phyloP scores from a whole-genome alignment of 2,888 invertebrate species.

The Pollenia amentaria region DNA sequence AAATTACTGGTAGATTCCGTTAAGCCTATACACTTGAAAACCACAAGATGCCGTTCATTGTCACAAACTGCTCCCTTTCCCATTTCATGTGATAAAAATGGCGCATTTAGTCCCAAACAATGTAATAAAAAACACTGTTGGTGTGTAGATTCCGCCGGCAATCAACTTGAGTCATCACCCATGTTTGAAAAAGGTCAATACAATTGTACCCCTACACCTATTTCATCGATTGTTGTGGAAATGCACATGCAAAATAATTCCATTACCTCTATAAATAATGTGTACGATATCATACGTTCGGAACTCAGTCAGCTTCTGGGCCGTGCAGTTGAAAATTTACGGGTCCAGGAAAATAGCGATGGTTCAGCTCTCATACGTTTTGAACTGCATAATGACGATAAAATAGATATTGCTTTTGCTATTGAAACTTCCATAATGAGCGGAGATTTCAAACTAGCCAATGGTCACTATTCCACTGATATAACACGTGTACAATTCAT shows the following conservation, averaged over 20 bases:
- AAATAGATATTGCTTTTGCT: conserved; percentile 91
- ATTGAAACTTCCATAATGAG: conserved; percentile 90
- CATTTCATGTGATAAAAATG: conserved; percentile 88
- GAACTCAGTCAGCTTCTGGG: conserved; percentile 84
- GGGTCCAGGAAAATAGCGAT: conserved; percentile 86
- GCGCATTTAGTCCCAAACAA: conserved; percentile 90
- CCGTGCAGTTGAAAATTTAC: conserved; percentile 85
- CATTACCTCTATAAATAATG: conserved; percentile 85
- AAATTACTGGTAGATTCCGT: conserved; percentile 82
- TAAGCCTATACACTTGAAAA: conserved; percentile 79
- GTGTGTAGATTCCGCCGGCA: conserved; percentile 94
- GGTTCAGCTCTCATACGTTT: conserved; percentile 86
- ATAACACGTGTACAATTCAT: conserved; percentile 88
- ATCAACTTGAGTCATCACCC: conserved; percentile 87
- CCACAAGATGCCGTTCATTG: conserved; percentile 85
- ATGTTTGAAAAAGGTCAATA: conserved; percentile 87
- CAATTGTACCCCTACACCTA: conserved; percentile 88
- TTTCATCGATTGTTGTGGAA: conserved; percentile 91
- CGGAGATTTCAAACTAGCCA: conserved; percentile 80
- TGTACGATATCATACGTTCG: conserved; percentile 84
- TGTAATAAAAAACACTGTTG: conserved; percentile 89
- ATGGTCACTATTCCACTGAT: conserved; percentile 86
- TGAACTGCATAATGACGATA: conserved; percentile 89
- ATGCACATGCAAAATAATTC: conserved; percentile 89
- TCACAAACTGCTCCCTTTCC: conserved; percentile 84